phyloP scores from a whole-genome alignment of 2,113 vertebrate species.

The Nibea coibor region DNA sequence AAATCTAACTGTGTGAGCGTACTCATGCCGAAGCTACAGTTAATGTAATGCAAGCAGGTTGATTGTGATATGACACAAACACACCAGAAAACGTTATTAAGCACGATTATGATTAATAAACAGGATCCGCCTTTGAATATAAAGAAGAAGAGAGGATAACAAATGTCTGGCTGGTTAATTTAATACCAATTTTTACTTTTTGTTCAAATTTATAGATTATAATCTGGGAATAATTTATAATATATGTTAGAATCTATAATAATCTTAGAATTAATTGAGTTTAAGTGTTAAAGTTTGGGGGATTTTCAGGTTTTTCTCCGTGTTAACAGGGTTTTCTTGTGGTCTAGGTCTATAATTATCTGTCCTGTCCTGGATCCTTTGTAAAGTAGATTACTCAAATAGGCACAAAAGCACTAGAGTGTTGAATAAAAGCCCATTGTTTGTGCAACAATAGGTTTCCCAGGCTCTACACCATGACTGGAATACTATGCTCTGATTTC shows the following conservation, averaged over 20 bases:
- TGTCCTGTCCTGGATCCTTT: conserved; percentile 55
- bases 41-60: background rate
- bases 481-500: conserved; percentile 50
- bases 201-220: background rate
- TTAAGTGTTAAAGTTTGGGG: background rate
- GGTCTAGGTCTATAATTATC: conserved; percentile 37
- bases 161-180: too few relatives aligned
- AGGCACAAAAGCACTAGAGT: conserved; percentile 58
- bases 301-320: background rate
- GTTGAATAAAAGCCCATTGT: conserved; percentile 73
- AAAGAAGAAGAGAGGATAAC: background rate
- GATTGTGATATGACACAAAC: too few relatives aligned
- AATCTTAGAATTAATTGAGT: background rate
- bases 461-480: conserved; percentile 32
- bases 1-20: background rate
- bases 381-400: conserved; percentile 71
- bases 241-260: too few relatives aligned
- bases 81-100: background rate
- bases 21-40: background rate
- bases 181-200: background rate
- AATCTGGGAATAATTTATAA: background rate
- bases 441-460: conserved; percentile 59
- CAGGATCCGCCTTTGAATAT: background rate
- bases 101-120: background rate
- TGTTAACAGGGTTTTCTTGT: background rate